Percentiles rank a stretch among this genome's conserved stretches.
phyloP scores from a whole-genome alignment of 2,797 vertebrate species.

The Zenarchopterus dispar region DNA sequence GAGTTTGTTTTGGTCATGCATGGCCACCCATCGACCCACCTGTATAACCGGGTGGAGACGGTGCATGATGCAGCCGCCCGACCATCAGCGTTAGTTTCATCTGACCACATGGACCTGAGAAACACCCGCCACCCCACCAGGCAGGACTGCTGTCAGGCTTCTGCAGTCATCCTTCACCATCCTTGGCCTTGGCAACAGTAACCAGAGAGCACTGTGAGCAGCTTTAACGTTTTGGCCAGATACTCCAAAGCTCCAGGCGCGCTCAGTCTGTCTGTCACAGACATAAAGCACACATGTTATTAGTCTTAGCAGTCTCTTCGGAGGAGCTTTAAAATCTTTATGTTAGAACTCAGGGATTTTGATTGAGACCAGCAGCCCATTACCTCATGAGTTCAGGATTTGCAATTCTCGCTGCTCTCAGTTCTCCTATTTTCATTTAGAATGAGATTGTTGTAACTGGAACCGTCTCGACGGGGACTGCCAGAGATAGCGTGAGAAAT shows the following conservation, averaged over 20 bases:
- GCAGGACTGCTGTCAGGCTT: conserved; percentile 49
- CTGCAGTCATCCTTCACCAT: conserved; percentile 33
- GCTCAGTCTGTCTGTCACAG: conserved; percentile 14
- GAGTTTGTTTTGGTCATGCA: conserved; percentile 50
- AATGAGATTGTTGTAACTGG: conserved; percentile 42
- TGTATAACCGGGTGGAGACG: conserved; percentile 39
- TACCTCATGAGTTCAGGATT: conserved; percentile 61
- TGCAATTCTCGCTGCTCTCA: conserved; percentile 33
- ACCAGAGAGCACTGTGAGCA: conserved; percentile 33
- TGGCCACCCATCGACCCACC: conserved; percentile 32
- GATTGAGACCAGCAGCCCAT: conserved; percentile 43
- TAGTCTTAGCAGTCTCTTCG: conserved; percentile 19
- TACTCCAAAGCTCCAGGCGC: conserved; percentile 1
- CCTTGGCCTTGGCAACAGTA: conserved; percentile 8
- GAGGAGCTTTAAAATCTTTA: conserved; percentile 35
- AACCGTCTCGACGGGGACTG: conserved; percentile 42
- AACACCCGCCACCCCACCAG: conserved; percentile 52
- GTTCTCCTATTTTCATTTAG: conserved; percentile 22
- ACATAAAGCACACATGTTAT: conserved; percentile 21
- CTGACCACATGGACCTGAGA: conserved; percentile 61
- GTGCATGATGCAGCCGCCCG: conserved; percentile 42
- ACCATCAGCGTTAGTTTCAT: conserved; percentile 45
- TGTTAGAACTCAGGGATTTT: conserved; percentile 20
- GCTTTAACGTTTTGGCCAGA: conserved; percentile 22
- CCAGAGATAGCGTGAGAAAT: conserved; percentile 70